These are phyloP conservation scores for Triops cancriformis DNA, from an alignment of 1,140 invertebrate genomes.

Conservation along the genomic window DNA sequence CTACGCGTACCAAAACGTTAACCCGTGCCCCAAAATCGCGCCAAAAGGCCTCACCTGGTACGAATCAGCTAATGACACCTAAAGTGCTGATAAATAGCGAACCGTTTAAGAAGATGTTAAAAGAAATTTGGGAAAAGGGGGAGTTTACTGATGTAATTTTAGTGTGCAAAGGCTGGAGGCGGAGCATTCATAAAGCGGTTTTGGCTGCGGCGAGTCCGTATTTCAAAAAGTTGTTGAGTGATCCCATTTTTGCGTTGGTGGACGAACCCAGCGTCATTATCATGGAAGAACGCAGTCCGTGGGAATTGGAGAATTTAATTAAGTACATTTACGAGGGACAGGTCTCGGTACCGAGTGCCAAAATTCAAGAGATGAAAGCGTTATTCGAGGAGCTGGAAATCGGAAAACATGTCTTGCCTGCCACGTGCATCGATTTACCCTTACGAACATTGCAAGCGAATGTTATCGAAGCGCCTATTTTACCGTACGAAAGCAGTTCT, in stretches of 20 bases:
- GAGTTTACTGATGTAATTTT: not conserved
- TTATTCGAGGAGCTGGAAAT: not conserved
- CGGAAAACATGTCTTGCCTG: not conserved
- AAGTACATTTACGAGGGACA: not conserved
- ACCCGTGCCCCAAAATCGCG: not conserved
- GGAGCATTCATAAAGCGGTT: not conserved
- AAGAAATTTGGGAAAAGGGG: not conserved
- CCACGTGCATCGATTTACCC: not conserved
- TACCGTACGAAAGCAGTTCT: not conserved
- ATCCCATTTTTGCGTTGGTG: not conserved
- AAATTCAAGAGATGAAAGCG: not conserved
- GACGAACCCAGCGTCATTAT: not conserved
- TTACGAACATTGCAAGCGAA: not conserved
- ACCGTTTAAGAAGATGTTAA: not conserved
- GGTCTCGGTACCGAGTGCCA: not conserved
- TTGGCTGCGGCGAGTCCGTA: not conserved
- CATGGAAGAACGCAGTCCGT: not conserved
- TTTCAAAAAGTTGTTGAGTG: not conserved
- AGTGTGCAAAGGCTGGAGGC: not conserved
- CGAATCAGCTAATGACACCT: not conserved
- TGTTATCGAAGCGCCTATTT: not conserved
- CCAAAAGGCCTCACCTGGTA: not conserved
- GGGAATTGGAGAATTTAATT: not conserved
- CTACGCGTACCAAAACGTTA: not conserved
- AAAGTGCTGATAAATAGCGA: not conserved